phyloP scores from a whole-genome alignment of 2,888 invertebrate species.

The Horisme vitalbata region DNA sequence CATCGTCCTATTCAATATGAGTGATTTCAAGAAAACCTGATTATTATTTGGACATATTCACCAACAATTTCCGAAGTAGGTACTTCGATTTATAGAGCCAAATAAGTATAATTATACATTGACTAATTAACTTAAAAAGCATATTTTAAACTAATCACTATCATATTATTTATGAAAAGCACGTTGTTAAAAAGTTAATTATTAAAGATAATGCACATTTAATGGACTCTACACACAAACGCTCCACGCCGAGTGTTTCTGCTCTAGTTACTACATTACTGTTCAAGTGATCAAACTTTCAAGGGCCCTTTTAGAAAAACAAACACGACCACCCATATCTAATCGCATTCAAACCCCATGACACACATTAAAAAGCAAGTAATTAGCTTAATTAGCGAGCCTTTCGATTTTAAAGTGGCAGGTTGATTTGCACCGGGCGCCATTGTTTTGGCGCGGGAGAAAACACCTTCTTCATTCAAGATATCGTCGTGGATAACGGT shows the following conservation, averaged over 20 bases:
- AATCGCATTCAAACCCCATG: slow-evolving; percentile 38
- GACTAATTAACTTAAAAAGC: no score
- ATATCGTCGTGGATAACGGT: slow-evolving; percentile 81
- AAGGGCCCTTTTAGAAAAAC: slow-evolving; percentile 30
- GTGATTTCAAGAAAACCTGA: no score
- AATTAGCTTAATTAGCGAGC: slow-evolving; percentile 63
- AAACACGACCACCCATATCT: slow-evolving; percentile 37
- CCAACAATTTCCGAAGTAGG: no score
- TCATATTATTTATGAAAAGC: not conserved
- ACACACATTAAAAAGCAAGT: slow-evolving; percentile 47
- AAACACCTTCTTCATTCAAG: slow-evolving; percentile 82
- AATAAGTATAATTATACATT: no score
- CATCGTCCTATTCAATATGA: no score
- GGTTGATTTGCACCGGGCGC: slow-evolving; percentile 61
- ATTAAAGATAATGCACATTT: not conserved
- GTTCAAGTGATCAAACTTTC: slow-evolving; percentile 19
- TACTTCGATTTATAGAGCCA: no score
- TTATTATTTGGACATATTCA: no score
- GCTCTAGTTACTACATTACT: slow-evolving; percentile 23
- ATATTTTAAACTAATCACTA: no score
- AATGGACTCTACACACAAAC: slow-evolving; percentile 11
- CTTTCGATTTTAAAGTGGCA: slow-evolving; percentile 73
- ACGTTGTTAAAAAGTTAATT: not conserved
- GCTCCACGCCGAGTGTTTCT: slow-evolving; percentile 15
- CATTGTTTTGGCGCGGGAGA: slow-evolving; percentile 81